Evolutionary conservation across 2,113 vertebrate genomes (phyloP).

Genomic region (Ginglymostoma cirratum): DNA sequence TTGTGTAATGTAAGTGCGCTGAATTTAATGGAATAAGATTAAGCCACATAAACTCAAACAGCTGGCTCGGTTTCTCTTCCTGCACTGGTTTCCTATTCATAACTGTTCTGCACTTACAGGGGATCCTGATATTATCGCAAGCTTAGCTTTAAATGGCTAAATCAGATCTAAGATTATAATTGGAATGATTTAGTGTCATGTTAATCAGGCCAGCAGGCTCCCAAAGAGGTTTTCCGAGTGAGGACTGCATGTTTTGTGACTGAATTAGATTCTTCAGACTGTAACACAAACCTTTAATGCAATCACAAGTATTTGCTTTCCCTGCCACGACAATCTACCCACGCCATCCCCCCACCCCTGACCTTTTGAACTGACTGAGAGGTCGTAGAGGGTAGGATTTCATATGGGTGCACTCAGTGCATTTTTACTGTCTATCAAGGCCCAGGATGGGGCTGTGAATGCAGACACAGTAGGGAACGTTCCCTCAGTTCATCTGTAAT

Average conservation of each 20-base stretch:
- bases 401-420: neutral
- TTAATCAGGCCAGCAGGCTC: neutral
- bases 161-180: slow-evolving; percentile 18
- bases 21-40: neutral
- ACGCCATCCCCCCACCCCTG: neutral
- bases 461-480: neutral
- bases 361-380: neutral
- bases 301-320: neutral
- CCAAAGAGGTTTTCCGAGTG: neutral
- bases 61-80: neutral
- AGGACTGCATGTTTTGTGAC: neutral
- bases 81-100: neutral
- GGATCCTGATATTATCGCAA: slow-evolving; percentile 13
- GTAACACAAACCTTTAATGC: slow-evolving; percentile 7
- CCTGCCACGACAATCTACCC: neutral
- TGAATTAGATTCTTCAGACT: slow-evolving; percentile 8
- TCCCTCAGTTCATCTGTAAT: neutral
- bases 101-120: slow-evolving; percentile 4
- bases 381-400: neutral
- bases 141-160: neutral
- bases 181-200: slow-evolving; percentile 21
- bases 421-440: neutral
- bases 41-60: neutral
- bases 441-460: neutral
- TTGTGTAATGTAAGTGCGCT: neutral